Conservation (phyloP, 2,888 invertebrate genomes). For the Heliconius aoede region DNA sequence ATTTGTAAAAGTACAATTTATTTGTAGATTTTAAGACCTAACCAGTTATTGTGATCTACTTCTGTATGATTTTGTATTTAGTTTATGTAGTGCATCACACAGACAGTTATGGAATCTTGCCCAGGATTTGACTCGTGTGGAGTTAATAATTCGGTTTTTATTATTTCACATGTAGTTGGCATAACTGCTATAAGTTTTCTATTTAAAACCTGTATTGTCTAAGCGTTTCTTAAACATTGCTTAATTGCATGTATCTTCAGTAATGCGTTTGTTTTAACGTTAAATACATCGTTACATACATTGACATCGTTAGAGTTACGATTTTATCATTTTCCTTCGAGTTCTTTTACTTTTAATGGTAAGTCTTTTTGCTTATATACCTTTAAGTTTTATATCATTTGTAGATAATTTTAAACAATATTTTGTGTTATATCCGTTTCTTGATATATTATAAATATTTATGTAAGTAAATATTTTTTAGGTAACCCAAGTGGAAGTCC, state of each 20-base stretch:
- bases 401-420: conserved; percentile 40
- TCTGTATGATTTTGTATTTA: conserved; percentile 43
- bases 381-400: conserved; percentile 47
- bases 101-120: conserved; percentile 39
- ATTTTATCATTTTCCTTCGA: conserved; percentile 43
- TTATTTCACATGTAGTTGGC: conserved; percentile 20
- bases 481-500: conserved; percentile 83
- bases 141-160: conserved; percentile 19
- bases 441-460: conserved; percentile 58
- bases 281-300: conserved; percentile 38
- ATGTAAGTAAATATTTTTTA: conserved; percentile 77
- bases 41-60: conserved; percentile 40
- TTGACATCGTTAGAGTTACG: conserved; percentile 43
- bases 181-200: conserved; percentile 16
- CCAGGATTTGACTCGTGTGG: conserved; percentile 28
- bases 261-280: conserved; percentile 47
- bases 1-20: conserved; percentile 47
- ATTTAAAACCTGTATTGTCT: neutral
- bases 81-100: conserved; percentile 23
- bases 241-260: conserved; percentile 50
- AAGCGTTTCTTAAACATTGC: conserved; percentile 37
- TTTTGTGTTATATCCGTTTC: conserved; percentile 35
- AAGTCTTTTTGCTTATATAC: conserved; percentile 64
- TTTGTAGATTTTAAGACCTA: conserved; percentile 41
- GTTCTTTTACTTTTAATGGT: conserved; percentile 76